Evolutionary conservation across 2,113 vertebrate species (phyloP).

Genomic region (Lepus americanus): DNA sequence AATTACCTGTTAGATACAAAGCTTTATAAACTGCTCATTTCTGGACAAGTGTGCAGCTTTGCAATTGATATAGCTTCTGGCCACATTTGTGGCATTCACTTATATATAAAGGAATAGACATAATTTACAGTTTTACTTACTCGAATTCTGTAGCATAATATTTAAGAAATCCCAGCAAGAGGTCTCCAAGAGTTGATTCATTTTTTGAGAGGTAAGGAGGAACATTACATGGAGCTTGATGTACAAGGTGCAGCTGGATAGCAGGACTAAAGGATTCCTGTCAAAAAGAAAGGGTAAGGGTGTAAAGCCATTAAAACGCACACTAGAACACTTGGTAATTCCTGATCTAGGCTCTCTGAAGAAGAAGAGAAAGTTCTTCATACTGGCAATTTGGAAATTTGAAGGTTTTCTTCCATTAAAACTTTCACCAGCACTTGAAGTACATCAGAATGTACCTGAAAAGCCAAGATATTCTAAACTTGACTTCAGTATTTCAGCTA

Average conservation of each 20-base stretch:
- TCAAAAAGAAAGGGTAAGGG: conserved; percentile 79
- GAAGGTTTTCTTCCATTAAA: conserved; percentile 58
- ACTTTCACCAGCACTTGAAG: conserved; percentile 17
- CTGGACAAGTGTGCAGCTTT: background rate
- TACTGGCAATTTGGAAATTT: conserved; percentile 53
- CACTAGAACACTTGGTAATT: background rate
- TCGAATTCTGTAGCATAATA: conserved; percentile 97
- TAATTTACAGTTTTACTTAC: conserved; percentile 87
- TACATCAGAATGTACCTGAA: conserved; percentile 49
- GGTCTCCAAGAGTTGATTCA: conserved; percentile 93
- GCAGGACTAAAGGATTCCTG: conserved; percentile 94
- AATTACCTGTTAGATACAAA: background rate
- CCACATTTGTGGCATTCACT: conserved; percentile 27
- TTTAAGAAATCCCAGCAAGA: conserved; percentile 96
- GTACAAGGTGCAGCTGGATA: conserved; percentile 93
- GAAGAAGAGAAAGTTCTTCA: conserved; percentile 38
- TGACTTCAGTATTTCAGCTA: background rate
- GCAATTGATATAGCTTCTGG: background rate
- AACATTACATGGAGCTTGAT: conserved; percentile 89
- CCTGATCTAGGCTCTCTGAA: conserved; percentile 40
- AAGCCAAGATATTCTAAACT: conserved; percentile 56
- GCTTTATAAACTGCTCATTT: conserved; percentile 54
- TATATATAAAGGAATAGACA: conserved; percentile 15
- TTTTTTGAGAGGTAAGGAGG: conserved; percentile 94
- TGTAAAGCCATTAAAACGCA: conserved; percentile 36